These are phyloP conservation scores for Hemithea aestivaria DNA, from an alignment of 2,888 invertebrate species.

Conservation along the genomic window DNA sequence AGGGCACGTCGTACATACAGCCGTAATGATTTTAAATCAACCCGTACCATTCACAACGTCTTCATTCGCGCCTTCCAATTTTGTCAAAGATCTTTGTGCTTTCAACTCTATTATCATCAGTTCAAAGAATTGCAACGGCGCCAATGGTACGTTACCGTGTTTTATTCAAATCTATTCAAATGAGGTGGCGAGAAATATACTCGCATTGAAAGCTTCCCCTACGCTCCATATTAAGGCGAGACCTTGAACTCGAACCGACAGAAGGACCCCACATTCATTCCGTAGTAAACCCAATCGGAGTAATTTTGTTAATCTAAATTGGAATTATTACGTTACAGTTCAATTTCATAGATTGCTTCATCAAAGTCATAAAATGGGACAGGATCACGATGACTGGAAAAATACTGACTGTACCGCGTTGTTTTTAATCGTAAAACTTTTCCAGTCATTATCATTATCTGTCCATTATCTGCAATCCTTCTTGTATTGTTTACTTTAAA, in stretches of 20 bases:
- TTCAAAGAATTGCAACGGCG: conserved; percentile 1
- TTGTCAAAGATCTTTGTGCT: no score
- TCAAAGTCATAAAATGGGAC: conserved; percentile 3
- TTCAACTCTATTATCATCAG: no score
- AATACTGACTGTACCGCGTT: not conserved
- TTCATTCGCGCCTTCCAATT: no score
- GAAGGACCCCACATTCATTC: conserved; percentile 3
- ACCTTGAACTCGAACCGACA: conserved; percentile 8
- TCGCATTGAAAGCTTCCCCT: conserved; percentile 37
- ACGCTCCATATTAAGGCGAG: not conserved
- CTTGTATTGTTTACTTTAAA: conserved; percentile 14
- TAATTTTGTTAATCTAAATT: conserved; percentile 1
- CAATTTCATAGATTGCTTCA: not conserved
- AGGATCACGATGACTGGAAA: conserved; percentile 4
- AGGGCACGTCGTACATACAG: not conserved
- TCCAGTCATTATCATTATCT: conserved; percentile 14
- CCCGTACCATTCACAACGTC: no score
- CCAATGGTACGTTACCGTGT: conserved; percentile 10
- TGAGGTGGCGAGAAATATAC: conserved; percentile 12
- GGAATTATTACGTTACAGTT: no score
- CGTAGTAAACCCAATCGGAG: conserved; percentile 1
- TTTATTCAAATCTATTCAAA: conserved; percentile 17
- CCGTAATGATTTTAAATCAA: no score
- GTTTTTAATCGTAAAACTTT: conserved; percentile 17
- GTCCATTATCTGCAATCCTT: conserved; percentile 19